Conservation (phyloP, 2,113 vertebrate genomes). For the Pollachius pollachius region DNA sequence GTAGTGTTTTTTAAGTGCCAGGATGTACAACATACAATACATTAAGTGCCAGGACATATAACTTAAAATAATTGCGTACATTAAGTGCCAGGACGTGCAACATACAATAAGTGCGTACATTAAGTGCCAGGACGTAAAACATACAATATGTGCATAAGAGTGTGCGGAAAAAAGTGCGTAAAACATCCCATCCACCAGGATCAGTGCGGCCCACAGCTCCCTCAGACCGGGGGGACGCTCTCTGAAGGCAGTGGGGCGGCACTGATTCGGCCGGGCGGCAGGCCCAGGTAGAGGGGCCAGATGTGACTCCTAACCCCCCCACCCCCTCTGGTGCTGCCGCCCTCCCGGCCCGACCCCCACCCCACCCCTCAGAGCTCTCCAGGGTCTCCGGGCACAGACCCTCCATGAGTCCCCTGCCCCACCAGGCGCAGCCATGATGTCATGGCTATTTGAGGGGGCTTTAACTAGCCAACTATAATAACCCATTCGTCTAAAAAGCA, state of each 20-base stretch:
- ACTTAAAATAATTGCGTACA: no score
- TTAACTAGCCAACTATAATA: constrained; percentile 78
- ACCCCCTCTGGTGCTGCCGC: constrained; percentile 34
- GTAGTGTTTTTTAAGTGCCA: no score
- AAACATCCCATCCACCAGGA: no score
- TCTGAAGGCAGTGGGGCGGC: constrained; percentile 35
- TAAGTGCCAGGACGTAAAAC: no score
- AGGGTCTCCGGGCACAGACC: constrained; percentile 68
- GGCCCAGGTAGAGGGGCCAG: constrained; percentile 69
- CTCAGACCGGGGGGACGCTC: no score
- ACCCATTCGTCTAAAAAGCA: constrained; percentile 73
- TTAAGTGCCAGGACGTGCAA: no score
- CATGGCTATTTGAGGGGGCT: constrained; percentile 71
- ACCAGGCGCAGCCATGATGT: constrained; percentile 69
- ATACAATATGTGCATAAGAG: no score
- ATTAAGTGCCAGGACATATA: no score
- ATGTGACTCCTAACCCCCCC: constrained; percentile 68
- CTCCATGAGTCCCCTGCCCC: constrained; percentile 72
- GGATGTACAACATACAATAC: no score
- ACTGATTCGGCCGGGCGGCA: constrained; percentile 50
- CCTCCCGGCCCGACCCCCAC: constrained; percentile 39
- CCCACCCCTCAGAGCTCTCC: constrained; percentile 57
- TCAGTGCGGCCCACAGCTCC: no score
- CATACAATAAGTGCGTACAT: no score
- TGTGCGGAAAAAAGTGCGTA: no score